Evolutionary conservation across 1,140 invertebrate species (phyloP).

Genomic region (Acyrthosiphon pisum): DNA sequence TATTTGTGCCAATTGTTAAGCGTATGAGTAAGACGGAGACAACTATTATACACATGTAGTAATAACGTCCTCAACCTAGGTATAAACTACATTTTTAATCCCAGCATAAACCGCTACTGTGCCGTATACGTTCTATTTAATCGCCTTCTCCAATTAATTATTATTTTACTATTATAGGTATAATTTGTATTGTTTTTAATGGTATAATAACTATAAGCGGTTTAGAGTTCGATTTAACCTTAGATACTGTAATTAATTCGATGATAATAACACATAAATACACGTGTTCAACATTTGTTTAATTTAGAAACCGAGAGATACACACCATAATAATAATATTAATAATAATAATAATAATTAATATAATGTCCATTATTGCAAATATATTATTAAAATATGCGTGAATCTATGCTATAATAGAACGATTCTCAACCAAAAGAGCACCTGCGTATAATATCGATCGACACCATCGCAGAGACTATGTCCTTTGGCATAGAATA

Average conservation of each 20-base stretch:
- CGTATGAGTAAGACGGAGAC: not conserved
- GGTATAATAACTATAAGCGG: not conserved
- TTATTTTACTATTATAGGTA: slow-evolving; percentile 1
- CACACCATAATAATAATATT: not conserved
- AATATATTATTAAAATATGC: not conserved
- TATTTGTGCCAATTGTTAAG: not conserved
- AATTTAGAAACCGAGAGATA: not conserved
- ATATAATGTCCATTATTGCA: not conserved
- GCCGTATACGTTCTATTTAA: not conserved
- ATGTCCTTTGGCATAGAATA: not conserved
- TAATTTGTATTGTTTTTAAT: not conserved
- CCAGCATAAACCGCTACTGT: not conserved
- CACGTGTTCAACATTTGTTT: not conserved
- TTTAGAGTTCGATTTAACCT: not conserved
- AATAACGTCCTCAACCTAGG: not conserved
- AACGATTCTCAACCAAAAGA: not conserved
- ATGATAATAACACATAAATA: not conserved
- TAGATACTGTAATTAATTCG: not conserved
- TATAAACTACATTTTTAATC: not conserved
- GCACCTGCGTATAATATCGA: not conserved
- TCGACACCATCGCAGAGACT: not conserved
- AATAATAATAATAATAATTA: slow-evolving; percentile 1
- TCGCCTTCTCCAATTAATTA: not conserved
- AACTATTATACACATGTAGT: no score
- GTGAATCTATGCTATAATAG: not conserved